Base-by-base conservation (phyloP, 1,140 invertebrate genomes). In the Hydropsyche tenuis region DNA sequence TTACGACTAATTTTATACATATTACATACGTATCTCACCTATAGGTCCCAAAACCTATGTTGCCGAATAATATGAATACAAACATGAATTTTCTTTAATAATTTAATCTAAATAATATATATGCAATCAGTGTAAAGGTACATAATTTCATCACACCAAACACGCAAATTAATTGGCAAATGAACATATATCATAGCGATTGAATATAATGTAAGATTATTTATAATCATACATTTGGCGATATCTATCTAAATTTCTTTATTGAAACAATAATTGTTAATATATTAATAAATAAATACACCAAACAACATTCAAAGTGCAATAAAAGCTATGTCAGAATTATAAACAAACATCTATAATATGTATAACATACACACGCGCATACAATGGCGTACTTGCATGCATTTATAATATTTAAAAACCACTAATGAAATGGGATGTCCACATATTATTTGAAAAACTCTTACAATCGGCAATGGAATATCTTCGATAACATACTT, bases 21-120 rank as follows among this genome's bases (percentile, higher is more conserved):
- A 56, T 11, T 30, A 9, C 56, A 45, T 70, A 56, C 22, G 43
- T 53, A 69, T 69, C 30, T 42, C 25, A n/a, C 16, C 22, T 70
- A 70, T 70, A 70, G 68, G 68, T 70, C 68, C 68, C 68, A 56
- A 56, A 70, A 70, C 68, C 68, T 70, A 70, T 60, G n/a, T 65
- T 27, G 18, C 56, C 14, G 23, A 60, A 60, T 60, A 27, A 20
- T 60, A 60, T 22, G 23, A 11, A 12, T 22, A 60, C 51, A 37
- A 9, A 37, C 30, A 37, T 37, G 30, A 37, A 3, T 37, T 48
- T 48, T 48, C 14, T 16, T 48, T 7, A 48, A 3, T 16, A 48
- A 6, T 48, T 48, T 48, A 3, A 48, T 12, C 16, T 4, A 48
- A 48, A 48, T 48, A 48, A 48, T 48, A 48, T 48, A 48, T 48